Evolutionary conservation across 2,113 vertebrate genomes (phyloP), one percentile per base, ranked within the genome.

Genomic region (Rhea americana): DNA sequence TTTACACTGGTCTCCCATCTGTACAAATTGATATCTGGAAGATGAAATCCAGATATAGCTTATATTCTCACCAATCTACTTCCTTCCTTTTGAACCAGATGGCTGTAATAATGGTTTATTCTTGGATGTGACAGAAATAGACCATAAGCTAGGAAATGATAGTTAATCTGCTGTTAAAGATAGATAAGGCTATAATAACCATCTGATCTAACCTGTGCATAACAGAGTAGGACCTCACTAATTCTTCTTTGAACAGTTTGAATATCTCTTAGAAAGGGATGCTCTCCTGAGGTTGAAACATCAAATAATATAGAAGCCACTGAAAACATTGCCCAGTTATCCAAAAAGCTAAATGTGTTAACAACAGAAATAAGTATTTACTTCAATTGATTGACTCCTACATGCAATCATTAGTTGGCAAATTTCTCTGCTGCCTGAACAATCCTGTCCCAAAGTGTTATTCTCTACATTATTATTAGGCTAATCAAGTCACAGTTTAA

Each of bases 211-310:
- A 81, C 13, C 37, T 19, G 25, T 8, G 51, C 6, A 5, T 55
- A 90, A 56, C 26, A 67, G 32, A 25, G 18, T 4, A 81, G 28
- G 76, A 82, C 17, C 14, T 45, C 55, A 65, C 11, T 37, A 76
- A 82, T 47, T 84, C 26, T 56, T 73, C 48, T 76, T 13, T 2
- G 4, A 58, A 53, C 17, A 58, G 25, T 70, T 78, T 10, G 61
- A 62, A 45, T 15, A 72, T 45, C 21, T 61, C 85, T 89, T 76
- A 53, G 58, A 89, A 94, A 87, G 14, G 35, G 35, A 92, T 89
- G 65, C 65, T 81, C 83, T 92, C 86, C 79, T 87, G 85, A 95
- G 77, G 47, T 7, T 63, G n/a, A 78, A 90, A 59, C 26, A 71
- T 5, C 37, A 89, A 61, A 30, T 30, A 93, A 63, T 66, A 73